Percentiles rank a stretch among this genome's conserved stretches.
These are phyloP conservation scores for Ophioninae sp. DNA, from an alignment of 2,888 invertebrate genomes.

Conservation along the genomic window DNA sequence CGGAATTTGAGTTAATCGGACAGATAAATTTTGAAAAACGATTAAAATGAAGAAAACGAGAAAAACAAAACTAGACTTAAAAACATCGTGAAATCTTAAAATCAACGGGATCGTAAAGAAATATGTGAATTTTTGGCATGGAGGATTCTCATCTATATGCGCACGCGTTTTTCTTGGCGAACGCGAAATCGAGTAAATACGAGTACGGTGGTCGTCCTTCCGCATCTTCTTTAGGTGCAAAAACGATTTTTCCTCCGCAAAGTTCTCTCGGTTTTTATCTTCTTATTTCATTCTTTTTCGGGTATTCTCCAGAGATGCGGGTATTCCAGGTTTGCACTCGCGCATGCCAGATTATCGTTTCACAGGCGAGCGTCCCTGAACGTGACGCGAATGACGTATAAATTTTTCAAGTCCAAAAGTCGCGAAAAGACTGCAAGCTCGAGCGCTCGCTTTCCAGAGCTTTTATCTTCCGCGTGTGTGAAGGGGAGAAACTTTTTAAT, in stretches of 20 bases:
- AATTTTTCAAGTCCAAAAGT: not conserved
- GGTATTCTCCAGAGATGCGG: conserved; percentile 23
- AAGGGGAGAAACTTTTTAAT: not conserved
- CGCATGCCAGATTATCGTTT: conserved; percentile 45
- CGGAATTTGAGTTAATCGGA: not conserved
- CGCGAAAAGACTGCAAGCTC: conserved; percentile 6
- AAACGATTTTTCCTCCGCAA: conserved; percentile 54
- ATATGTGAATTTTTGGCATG: not conserved
- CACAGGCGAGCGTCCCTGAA: conserved; percentile 36
- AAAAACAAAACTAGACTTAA: no score
- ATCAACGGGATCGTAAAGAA: not conserved
- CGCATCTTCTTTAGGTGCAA: conserved; percentile 51
- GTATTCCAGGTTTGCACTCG: conserved; percentile 44
- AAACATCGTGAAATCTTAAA: not conserved
- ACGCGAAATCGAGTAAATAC: conserved; percentile 67
- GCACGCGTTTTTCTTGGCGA: conserved; percentile 63
- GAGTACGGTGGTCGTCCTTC: conserved; percentile 56
- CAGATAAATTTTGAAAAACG: not conserved
- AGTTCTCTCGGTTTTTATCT: conserved; percentile 13
- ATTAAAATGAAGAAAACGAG: not conserved
- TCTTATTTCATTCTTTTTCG: conserved; percentile 36
- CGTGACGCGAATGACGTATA: conserved; percentile 52
- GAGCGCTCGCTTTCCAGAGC: not conserved
- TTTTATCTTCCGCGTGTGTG: not conserved
- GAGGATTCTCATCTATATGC: conserved; percentile 1